phyloP scores from a whole-genome alignment of 2,888 invertebrate species.

The Nemurella pictetii region DNA sequence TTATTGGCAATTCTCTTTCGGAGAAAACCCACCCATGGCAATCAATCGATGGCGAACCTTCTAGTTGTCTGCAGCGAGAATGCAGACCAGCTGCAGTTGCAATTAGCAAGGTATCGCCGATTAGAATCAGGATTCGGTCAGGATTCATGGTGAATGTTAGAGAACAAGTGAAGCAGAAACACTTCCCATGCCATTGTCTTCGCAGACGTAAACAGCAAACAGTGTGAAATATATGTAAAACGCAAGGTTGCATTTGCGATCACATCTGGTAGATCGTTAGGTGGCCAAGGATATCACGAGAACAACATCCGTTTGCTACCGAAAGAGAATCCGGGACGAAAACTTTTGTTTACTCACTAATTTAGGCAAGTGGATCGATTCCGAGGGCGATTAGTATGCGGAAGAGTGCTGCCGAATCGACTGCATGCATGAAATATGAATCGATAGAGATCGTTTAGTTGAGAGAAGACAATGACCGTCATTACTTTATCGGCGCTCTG shows the following conservation, averaged over 20 bases:
- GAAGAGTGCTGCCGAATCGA: not conserved
- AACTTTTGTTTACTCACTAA: not conserved
- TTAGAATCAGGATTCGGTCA: not conserved
- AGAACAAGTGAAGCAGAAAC: not conserved
- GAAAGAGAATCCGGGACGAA: not conserved
- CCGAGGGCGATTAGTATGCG: too few relatives aligned
- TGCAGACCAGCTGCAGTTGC: not conserved
- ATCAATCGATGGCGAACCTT: not conserved
- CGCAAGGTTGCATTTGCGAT: not conserved
- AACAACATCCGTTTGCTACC: not conserved
- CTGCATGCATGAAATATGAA: not conserved
- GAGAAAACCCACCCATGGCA: not conserved
- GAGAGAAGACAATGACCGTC: not conserved
- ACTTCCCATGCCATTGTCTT: not conserved
- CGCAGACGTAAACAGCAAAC: not conserved
- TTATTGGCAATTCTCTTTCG: not conserved
- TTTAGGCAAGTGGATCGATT: not conserved
- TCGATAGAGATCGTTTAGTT: not conserved
- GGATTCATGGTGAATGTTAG: not conserved
- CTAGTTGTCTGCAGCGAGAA: not conserved
- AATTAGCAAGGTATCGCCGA: not conserved
- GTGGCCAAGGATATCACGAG: not conserved
- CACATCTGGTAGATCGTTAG: too few relatives aligned
- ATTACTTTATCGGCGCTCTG: not conserved
- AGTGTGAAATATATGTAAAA: not conserved